Percentiles rank a stretch among this genome's conserved stretches.
phyloP scores from a whole-genome alignment of 2,888 invertebrate genomes.

The Troides aeacus region DNA sequence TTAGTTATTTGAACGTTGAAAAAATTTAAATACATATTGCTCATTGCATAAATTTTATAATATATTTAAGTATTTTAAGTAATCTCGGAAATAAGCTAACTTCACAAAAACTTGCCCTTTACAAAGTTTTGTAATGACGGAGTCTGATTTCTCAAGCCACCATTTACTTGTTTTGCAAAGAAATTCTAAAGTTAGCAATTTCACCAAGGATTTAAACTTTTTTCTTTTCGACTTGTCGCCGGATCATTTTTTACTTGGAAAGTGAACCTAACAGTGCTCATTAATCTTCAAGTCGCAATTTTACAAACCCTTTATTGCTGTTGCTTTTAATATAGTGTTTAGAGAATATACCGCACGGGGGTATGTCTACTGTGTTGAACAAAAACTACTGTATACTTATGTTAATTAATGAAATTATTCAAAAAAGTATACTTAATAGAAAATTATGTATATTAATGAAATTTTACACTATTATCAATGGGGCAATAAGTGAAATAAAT shows the following conservation, averaged over 20 bases:
- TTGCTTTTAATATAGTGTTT: no score
- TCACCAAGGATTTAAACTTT: constrained; percentile 26
- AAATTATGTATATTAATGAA: no score
- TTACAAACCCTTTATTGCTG: constrained; percentile 1
- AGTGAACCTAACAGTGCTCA: constrained; percentile 26
- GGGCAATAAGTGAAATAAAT: no score
- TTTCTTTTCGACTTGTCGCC: constrained; percentile 24
- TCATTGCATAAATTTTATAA: no score
- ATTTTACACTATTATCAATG: no score
- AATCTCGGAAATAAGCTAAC: constrained; percentile 27
- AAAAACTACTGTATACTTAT: no score
- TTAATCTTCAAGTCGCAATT: constrained; percentile 22
- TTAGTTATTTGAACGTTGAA: background rate
- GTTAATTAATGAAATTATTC: no score
- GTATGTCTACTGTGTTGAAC: no score
- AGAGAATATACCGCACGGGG: no score
- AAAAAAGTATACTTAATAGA: no score
- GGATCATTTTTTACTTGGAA: constrained; percentile 24
- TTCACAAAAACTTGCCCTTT: constrained; percentile 45
- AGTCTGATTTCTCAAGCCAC: constrained; percentile 40
- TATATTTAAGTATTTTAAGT: background rate
- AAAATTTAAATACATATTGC: background rate
- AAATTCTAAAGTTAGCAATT: constrained; percentile 29
- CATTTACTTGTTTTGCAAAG: constrained; percentile 28
- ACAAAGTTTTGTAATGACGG: constrained; percentile 52